phyloP scores from a whole-genome alignment of 2,888 invertebrate species.

The Eremobia ochroleuca region DNA sequence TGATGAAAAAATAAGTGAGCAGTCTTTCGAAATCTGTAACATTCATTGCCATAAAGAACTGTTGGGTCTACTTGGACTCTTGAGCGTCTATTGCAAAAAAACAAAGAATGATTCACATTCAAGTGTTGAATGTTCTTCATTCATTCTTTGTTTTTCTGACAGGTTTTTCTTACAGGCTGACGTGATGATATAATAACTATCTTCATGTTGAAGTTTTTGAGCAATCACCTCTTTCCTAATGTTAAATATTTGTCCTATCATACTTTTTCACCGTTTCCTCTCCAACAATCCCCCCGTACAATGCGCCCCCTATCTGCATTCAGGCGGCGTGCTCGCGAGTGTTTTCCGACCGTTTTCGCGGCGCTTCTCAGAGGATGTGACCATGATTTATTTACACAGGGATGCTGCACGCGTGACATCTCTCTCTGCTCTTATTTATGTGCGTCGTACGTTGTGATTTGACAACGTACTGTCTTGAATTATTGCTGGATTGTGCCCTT shows the following conservation, averaged over 20 bases:
- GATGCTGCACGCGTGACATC: slow-evolving; percentile 72
- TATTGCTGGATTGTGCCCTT: slow-evolving; percentile 66
- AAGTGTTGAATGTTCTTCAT: not conserved
- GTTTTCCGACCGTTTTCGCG: slow-evolving; percentile 86
- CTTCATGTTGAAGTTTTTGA: not conserved
- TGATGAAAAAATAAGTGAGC: not conserved
- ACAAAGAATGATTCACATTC: not conserved
- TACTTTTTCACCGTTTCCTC: not conserved
- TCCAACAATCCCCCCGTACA: slow-evolving; percentile 61
- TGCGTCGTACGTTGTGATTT: slow-evolving; percentile 79
- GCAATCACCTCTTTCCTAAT: not conserved
- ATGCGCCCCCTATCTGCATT: slow-evolving; percentile 79
- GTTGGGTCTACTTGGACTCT: not conserved
- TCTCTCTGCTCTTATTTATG: slow-evolving; percentile 77
- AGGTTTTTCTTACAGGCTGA: not conserved
- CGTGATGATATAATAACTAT: not conserved
- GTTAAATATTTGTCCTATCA: not conserved
- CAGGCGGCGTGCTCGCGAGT: slow-evolving; percentile 79
- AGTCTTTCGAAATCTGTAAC: not conserved
- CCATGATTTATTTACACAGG: slow-evolving; percentile 82
- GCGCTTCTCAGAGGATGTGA: slow-evolving; percentile 79
- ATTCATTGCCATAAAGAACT: not conserved
- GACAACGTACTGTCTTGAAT: slow-evolving; percentile 76
- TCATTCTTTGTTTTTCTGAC: not conserved
- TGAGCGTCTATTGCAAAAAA: not conserved